A percentile compares a stretch with the other conserved stretches of the same genome.
These are phyloP conservation scores for Gymnothorax javanicus DNA, from an alignment of 2,797 vertebrate species.

Conservation along the genomic window DNA sequence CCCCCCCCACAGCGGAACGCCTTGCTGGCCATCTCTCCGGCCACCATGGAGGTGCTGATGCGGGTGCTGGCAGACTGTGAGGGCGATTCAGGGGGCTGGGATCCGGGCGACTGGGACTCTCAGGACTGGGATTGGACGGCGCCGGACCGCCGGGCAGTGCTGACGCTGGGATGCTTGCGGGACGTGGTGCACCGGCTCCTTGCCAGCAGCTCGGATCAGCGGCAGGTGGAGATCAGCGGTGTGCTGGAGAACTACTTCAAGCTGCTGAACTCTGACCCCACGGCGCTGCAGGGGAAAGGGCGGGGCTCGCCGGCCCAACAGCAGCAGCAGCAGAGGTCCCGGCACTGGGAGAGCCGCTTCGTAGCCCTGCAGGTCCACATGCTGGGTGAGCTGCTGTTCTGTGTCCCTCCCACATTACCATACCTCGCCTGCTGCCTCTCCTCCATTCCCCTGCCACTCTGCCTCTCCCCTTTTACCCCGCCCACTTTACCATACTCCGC, in stretches of 20 bases:
- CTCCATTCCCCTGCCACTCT: neutral
- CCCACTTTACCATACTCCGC: too few species aligned
- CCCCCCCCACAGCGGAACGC: constrained; percentile 83
- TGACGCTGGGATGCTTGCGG: constrained; percentile 90
- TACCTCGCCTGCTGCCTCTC: neutral
- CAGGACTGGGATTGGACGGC: constrained; percentile 83
- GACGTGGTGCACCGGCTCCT: constrained; percentile 94
- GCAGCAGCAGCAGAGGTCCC: constrained; percentile 54
- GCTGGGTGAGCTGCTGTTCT: constrained; percentile 79
- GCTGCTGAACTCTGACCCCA: constrained; percentile 91
- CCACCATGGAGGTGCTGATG: constrained; percentile 97
- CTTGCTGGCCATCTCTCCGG: constrained; percentile 92
- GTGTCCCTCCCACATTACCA: neutral
- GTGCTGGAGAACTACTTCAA: constrained; percentile 97
- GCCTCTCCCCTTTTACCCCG: too few species aligned
- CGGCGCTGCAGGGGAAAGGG: constrained; percentile 75
- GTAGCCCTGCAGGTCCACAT: constrained; percentile 92
- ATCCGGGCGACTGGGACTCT: constrained; percentile 53
- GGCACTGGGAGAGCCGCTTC: constrained; percentile 89
- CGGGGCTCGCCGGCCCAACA: constrained; percentile 41
- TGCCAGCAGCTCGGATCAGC: constrained; percentile 92
- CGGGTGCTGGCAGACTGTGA: constrained; percentile 87
- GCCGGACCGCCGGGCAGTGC: constrained; percentile 84
- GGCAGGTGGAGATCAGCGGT: constrained; percentile 92
- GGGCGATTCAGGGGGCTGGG: constrained; percentile 68